Evolutionary conservation across 2,113 vertebrate species (phyloP), one percentile per base, ranked within the genome.

Genomic region (Nansenia antarctica): DNA sequence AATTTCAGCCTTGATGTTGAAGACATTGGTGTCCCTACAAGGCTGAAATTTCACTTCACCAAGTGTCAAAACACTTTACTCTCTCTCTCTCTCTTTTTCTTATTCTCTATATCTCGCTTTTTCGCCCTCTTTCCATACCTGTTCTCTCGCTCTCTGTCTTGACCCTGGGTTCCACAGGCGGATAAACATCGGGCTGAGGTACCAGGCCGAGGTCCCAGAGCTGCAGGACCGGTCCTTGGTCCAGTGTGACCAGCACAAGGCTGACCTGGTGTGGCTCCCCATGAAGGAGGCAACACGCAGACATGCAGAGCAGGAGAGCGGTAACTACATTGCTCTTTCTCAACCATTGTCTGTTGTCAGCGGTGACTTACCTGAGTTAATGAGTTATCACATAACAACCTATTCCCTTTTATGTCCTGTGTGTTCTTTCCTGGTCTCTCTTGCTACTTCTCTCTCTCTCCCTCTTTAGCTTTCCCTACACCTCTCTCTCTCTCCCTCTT

Each of bases 191-290:
- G 97, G 98, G 22, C 84, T 81, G 70, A 87, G 88, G 14, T 96
- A 98, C 88, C 98, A 99, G 86, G 97, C 97, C 0, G 97, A 97
- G 85, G 96, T 99, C 47, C 98, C 98, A 0, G 86, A 84, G 1
- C 85, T 97, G 12, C 88, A 81, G 78, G 93, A 94, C 64, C 87
- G 77, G 0, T 74, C 79, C 32, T 82, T 91, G 82, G 92, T 93
- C 63, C 91, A 89, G 62, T 79, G 53, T 2, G 97, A 98, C 81
- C 89, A 91, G 64, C 90, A 96, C 84, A 95, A 95, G 86, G 97
- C 96, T 0, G 94, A 96, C 67, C 59, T 98, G 76, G 92, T 99
- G 53, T 99, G 95, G 95, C 85, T 92, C 59, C 96, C 96, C 0
- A 84, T 92, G 88, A 87, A 85, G 0, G 76, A 92, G 53, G 82